Percentiles rank a stretch among this genome's conserved stretches.
These are phyloP conservation scores for Euglossa dilemma DNA, from an alignment of 1,140 invertebrate species.

Conservation along the genomic window DNA sequence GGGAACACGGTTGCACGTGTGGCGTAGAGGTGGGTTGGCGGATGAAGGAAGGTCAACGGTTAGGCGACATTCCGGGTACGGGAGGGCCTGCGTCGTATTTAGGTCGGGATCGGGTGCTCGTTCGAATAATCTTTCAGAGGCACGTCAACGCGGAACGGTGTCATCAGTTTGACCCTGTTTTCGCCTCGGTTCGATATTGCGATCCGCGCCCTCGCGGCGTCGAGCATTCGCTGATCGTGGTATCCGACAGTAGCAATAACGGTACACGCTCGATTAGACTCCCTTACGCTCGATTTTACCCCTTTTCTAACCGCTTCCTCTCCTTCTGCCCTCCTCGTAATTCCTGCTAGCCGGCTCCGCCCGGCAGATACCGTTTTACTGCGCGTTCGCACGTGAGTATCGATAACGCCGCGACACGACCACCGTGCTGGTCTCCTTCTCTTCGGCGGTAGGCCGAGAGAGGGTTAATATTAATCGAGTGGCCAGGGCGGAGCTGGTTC, in stretches of 20 bases:
- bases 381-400: constrained; percentile 39
- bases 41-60: neutral
- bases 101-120: constrained; percentile 39
- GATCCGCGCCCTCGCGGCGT: constrained; percentile 3
- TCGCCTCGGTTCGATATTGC: constrained; percentile 39
- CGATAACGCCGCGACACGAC: constrained; percentile 6
- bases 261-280: constrained; percentile 41
- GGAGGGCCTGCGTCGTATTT: constrained; percentile 20
- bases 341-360: neutral
- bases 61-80: neutral
- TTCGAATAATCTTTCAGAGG: constrained; percentile 38
- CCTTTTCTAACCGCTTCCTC: neutral
- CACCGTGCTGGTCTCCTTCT: neutral
- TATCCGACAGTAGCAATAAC: constrained; percentile 50
- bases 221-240: constrained; percentile 23
- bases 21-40: neutral
- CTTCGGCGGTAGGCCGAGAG: neutral
- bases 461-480: constrained; percentile 2
- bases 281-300: constrained; percentile 41
- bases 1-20: neutral
- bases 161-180: constrained; percentile 55
- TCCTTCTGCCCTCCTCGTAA: constrained; percentile 16
- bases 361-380: constrained; percentile 17
- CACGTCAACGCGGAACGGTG: constrained; percentile 38
- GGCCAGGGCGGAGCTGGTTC: too few relatives aligned